Base-by-base conservation (phyloP, 2,888 invertebrate species). In the Phlogophora meticulosa region DNA sequence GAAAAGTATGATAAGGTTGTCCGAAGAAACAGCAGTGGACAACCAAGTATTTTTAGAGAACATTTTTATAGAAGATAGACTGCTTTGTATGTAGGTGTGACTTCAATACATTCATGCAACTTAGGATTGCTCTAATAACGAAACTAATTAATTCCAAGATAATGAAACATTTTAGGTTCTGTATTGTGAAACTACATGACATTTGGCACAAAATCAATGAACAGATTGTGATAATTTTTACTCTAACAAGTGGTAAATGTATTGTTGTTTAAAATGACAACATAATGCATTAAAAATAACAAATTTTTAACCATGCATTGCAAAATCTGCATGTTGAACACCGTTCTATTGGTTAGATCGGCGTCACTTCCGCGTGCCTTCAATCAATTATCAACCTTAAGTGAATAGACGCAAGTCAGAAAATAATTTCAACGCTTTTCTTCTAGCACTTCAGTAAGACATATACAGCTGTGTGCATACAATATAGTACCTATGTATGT, bases 401-500 rank as follows among this genome's bases (percentile, higher is more conserved):
- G 11, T 0, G 7, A 17, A 71, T 66, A 22, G 0, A 0, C 11
- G 42, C 87, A 93, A 88, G 90, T 82, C 81, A 78, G 84, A 90
- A 77, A 87, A 84, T 92, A 77, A 87, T 84, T 92, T 66, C 78
- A 87, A 85, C 86, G 81, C 76, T 77, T 70, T 65, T 78, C 74
- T 78, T 81, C 81, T 86, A 83, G 72, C 75, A 87, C 83, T 87
- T 87, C 85, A 82, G 85, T 88, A 87, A 85, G 85, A 88, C 85
- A 85, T 86, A 89, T 90, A 91, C 89, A 92, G 80, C 89, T 90
- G 88, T 89, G 87, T 92, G 91, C 88, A 90, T 90, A 83, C 81
- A 90, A 76, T 90, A 83, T 81, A 90, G 76, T 84, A 83, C 75
- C 81, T 85, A 84, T 85, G 84, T 85, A 84, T 85, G 84, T 86